These are phyloP conservation scores for Drosophila koepferae DNA, from an alignment of 2,888 invertebrate species.

Conservation along the genomic window DNA sequence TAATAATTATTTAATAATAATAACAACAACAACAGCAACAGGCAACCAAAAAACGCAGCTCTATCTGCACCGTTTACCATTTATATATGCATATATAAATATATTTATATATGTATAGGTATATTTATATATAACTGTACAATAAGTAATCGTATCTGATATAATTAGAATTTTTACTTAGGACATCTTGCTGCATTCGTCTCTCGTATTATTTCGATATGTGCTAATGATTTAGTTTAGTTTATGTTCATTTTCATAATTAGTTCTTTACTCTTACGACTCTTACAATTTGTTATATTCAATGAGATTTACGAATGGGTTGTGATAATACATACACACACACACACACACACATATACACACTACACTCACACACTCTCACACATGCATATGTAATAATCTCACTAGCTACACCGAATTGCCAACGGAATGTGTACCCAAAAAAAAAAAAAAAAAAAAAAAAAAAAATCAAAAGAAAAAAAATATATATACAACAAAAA, in stretches of 20 bases:
- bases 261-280: slow-evolving; percentile 42
- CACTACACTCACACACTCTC: slow-evolving; percentile 7
- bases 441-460: slow-evolving; percentile 15
- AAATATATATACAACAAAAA: neutral
- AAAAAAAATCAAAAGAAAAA: neutral
- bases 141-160: slow-evolving; percentile 49
- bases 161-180: slow-evolving; percentile 57
- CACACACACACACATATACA: slow-evolving; percentile 4
- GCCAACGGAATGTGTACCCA: slow-evolving; percentile 62
- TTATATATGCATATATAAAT: slow-evolving; percentile 16
- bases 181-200: slow-evolving; percentile 75
- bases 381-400: slow-evolving; percentile 53
- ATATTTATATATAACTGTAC: slow-evolving; percentile 24
- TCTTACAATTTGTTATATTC: slow-evolving; percentile 27
- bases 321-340: slow-evolving; percentile 30
- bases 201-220: slow-evolving; percentile 63
- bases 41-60: slow-evolving; percentile 72
- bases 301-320: slow-evolving; percentile 59
- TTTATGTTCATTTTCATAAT: slow-evolving; percentile 56
- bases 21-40: slow-evolving; percentile 47
- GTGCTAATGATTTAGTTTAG: slow-evolving; percentile 62
- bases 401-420: slow-evolving; percentile 35
- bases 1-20: slow-evolving; percentile 21
- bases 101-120: slow-evolving; percentile 20
- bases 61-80: slow-evolving; percentile 46